A percentile compares a stretch with the other conserved stretches of the same genome.
phyloP scores from a whole-genome alignment of 1,140 invertebrate species.

The Eriocheir sinensis region DNA sequence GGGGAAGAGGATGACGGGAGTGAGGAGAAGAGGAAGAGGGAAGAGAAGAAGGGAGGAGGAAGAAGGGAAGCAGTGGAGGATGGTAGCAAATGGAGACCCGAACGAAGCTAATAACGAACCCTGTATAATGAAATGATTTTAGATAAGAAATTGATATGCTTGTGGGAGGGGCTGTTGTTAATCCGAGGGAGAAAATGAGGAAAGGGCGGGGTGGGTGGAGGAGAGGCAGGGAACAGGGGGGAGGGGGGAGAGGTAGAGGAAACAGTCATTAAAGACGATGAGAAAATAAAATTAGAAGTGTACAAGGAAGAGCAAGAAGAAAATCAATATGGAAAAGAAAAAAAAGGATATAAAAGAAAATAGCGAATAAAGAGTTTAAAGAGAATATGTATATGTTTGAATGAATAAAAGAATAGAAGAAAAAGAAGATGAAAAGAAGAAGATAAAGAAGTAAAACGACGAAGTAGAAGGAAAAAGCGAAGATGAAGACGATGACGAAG shows the following conservation, averaged over 20 bases:
- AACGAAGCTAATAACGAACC: not conserved
- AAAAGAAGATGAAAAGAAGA: not conserved
- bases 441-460: not conserved
- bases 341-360: not conserved
- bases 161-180: not conserved
- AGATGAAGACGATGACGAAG: not conserved
- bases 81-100: not conserved
- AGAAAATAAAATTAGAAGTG: not conserved
- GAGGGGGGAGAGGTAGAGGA: not conserved
- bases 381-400: too few relatives aligned
- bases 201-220: not conserved
- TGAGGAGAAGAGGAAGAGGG: too few relatives aligned
- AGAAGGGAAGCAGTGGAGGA: not conserved
- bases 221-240: not conserved
- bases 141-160: slow-evolving; percentile 26
- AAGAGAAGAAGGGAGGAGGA: not conserved
- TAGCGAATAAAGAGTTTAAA: too few relatives aligned
- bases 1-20: not conserved
- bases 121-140: not conserved
- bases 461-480: not conserved
- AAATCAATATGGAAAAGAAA: too few relatives aligned
- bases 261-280: not conserved
- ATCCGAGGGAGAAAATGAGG: not conserved
- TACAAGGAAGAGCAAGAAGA: not conserved
- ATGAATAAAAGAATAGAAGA: not conserved